Evolutionary conservation across 1,140 invertebrate genomes (phyloP), one percentile per base, ranked within the genome.

Genomic region (Ips typographus): DNA sequence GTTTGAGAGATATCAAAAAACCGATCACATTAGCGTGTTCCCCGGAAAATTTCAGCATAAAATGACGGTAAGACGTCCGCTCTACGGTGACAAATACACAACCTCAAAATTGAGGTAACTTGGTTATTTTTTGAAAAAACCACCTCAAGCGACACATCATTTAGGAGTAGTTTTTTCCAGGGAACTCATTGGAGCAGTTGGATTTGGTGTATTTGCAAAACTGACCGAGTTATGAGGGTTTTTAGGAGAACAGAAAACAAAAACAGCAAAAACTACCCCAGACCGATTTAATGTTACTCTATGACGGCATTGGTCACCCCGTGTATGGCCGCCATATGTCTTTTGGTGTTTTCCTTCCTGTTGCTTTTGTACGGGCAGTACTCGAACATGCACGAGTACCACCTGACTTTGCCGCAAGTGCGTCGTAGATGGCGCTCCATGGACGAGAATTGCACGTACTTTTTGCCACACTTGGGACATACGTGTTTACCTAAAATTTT

Each of bases 401-500:
- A 58, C 40, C 60, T 64, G 2, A 58, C 58, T 40, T 70, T 73
- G 40, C 72, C 69, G 57, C 72, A 73, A 44, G 65, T 83, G 37
- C 75, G 75, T 41, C 72, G 73, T 8, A 81, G 59, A 66, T 85
- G 84, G 58, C 77, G 74, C 22, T 70, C 73, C 52, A 85, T 73
- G 8, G 81, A 81, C 70, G 81, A 80, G 62, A 83, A 82, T 75
- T 83, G 82, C 76, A 83, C 83, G 78, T 85, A 85, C 70, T 81
- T 80, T 63, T 85, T 84, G 39, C 84, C 81, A 76, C 87, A 88
- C 70, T 83, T 83, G 63, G 82, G 82, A 78, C 86, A 88, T 39
- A 22, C 42, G 41, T 60, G 40, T 59, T 41, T 65, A 44, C 42
- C 69, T 71, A 63, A 63, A 63, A 63, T 22, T 22, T 22, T 22